Evolutionary conservation across 2,113 vertebrate species (phyloP).

Genomic region (Chaetura pelagica): DNA sequence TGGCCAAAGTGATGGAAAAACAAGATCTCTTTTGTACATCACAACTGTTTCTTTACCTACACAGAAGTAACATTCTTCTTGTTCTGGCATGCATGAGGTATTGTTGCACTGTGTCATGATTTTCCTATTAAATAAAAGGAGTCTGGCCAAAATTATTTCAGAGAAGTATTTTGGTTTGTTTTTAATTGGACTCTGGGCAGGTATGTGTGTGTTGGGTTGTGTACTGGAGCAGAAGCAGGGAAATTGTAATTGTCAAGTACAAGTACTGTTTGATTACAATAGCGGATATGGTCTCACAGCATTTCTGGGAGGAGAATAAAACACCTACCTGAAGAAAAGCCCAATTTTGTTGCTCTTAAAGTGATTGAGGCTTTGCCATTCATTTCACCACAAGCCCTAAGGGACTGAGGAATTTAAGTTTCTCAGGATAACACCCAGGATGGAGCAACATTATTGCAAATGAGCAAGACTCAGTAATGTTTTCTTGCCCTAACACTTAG

Average conservation of each 20-base stretch:
- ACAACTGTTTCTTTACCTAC: constrained; percentile 56
- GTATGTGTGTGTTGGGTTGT: background rate
- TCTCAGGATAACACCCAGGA: constrained; percentile 62
- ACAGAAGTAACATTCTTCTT: constrained; percentile 63
- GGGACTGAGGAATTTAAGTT: constrained; percentile 36
- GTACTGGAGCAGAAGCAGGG: background rate
- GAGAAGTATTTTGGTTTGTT: background rate
- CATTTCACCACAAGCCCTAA: constrained; percentile 52
- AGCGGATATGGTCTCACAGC: background rate
- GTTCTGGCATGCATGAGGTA: constrained; percentile 35
- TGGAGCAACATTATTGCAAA: constrained; percentile 11
- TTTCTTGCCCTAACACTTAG: background rate
- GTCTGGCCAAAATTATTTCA: background rate
- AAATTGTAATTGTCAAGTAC: background rate
- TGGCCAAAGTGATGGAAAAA: constrained; percentile 67
- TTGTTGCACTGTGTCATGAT: constrained; percentile 15
- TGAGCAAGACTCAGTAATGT: background rate
- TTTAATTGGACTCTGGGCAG: background rate
- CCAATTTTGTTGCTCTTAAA: background rate
- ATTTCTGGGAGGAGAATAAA: constrained; percentile 16
- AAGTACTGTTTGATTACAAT: background rate
- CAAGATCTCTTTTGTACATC: constrained; percentile 47
- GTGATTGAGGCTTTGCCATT: constrained; percentile 60
- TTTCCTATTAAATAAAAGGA: constrained; percentile 31
- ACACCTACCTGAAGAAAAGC: constrained; percentile 41